Percentiles rank a stretch among this genome's conserved stretches.
Evolutionary conservation across 2,113 vertebrate genomes (phyloP).

Genomic region (Dolichotis patagonum): DNA sequence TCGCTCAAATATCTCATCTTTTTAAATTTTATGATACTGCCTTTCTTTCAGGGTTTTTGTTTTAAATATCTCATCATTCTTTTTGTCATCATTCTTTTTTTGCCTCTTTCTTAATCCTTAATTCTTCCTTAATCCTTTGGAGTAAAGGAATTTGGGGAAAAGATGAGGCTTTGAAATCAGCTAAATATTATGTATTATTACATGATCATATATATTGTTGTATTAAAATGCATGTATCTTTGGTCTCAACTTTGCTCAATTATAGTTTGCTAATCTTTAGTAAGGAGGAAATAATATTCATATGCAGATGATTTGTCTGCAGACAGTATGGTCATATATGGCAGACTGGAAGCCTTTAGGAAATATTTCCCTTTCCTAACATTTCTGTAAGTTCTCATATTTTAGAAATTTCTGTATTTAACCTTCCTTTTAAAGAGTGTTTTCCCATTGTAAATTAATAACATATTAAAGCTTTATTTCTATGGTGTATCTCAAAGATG

Average conservation of each 20-base stretch:
- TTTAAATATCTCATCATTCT: neutral
- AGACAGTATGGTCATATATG: neutral
- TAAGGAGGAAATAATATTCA: neutral
- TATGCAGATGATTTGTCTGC: neutral
- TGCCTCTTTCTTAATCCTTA: neutral
- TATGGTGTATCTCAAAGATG: neutral
- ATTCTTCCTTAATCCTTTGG: neutral
- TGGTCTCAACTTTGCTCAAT: neutral
- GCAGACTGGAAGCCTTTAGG: neutral
- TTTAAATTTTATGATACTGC: neutral
- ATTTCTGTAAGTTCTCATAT: neutral
- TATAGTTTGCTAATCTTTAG: neutral
- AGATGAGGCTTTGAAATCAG: neutral
- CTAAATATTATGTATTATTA: neutral
- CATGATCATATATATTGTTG: neutral
- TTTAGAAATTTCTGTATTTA: neutral
- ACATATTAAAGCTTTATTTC: neutral
- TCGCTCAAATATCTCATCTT: neutral
- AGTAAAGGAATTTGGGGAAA: neutral
- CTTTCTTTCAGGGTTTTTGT: neutral
- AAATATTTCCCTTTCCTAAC: conserved; percentile 22
- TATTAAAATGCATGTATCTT: neutral
- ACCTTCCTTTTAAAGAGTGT: neutral
- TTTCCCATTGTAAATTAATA: conserved; percentile 28
- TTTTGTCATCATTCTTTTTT: neutral